Evolutionary conservation across 2,888 invertebrate genomes (phyloP).

Genomic region (Serrognathus titanus): DNA sequence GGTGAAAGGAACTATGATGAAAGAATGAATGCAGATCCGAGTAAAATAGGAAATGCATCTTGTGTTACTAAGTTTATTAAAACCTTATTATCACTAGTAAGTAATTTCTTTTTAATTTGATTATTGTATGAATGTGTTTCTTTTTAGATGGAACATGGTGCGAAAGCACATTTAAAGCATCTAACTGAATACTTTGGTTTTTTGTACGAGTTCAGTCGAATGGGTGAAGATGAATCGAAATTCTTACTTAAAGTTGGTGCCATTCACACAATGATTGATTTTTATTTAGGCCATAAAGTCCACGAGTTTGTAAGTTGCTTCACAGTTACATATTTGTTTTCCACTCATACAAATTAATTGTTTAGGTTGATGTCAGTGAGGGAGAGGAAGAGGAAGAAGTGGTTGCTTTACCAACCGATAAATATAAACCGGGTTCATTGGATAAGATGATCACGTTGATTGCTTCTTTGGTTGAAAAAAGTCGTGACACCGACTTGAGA

Average conservation of each 20-base stretch:
- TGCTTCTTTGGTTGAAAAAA: slow-evolving; percentile 83
- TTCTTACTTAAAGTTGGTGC: slow-evolving; percentile 84
- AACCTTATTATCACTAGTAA: slow-evolving; percentile 78
- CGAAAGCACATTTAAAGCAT: slow-evolving; percentile 80
- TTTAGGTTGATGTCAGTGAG: slow-evolving; percentile 63
- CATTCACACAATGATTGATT: slow-evolving; percentile 86
- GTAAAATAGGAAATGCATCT: slow-evolving; percentile 67
- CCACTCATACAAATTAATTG: neutral
- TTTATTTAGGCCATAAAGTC: slow-evolving; percentile 83
- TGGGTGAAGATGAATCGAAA: slow-evolving; percentile 90
- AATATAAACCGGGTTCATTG: slow-evolving; percentile 83
- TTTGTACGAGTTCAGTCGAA: slow-evolving; percentile 89
- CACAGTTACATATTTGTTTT: neutral
- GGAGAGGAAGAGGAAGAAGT: slow-evolving; percentile 69
- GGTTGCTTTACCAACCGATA: slow-evolving; percentile 63
- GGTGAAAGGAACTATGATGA: slow-evolving; percentile 19
- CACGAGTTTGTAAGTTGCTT: slow-evolving; percentile 61
- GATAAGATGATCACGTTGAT: slow-evolving; percentile 95
- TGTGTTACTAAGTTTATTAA: slow-evolving; percentile 92
- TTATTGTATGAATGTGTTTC: neutral
- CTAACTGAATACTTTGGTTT: slow-evolving; percentile 91
- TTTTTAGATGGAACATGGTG: slow-evolving; percentile 74
- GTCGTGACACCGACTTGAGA: slow-evolving; percentile 71
- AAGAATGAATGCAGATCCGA: slow-evolving; percentile 55
- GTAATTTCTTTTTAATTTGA: slow-evolving; percentile 32